Base-by-base conservation (phyloP, 2,113 vertebrate species). In the Coregonus clupeaformis region DNA sequence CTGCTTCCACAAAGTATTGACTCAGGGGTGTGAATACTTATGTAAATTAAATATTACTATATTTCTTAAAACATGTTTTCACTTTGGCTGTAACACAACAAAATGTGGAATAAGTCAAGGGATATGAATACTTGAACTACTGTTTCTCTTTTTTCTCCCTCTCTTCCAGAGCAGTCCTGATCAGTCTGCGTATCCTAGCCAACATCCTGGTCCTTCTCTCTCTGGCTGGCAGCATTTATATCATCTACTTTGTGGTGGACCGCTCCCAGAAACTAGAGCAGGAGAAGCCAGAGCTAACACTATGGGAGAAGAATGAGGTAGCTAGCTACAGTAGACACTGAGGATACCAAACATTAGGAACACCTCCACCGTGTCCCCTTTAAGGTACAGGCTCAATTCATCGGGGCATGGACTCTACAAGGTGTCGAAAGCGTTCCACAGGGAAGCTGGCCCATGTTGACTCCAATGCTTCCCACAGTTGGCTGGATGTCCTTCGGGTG, bases 291-390 rank as follows among this genome's bases (percentile, higher is more conserved):
- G 96, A 98, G 90, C 77, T 99, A 79, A 96, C 96, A 0, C 94
- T 99, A 55, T 99, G 98, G 98, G 97, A 99, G 79, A 99, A 98
- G 89, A 99, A 99, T 0, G 97, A 99, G 96, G 98, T 98, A 89
- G 2, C 0, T 27, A 60, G 7, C 59, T 22, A 24, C 7, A 18
- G 11, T 14, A 42, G 11, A 24, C 13, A 5, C 1, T 25, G 24
- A 13, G 2, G 16, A 65, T 16, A 25, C 14, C 13, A 16, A 25
- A 29, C 14, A 65, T 14, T 25, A 65, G 16, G 36, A 42, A 30
- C 27, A 63, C 20, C 13, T 20, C 16, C 52, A 3, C 52, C 4
- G 52, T 55, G 36, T 20, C 52, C 16, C 1, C 0, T 55, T 18
- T 5, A 55, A 55, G 3, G 52, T 4, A 55, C 13, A 20, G 36